Percentiles rank a stretch among this genome's conserved stretches.
These are phyloP conservation scores for Etheostoma cragini DNA, from an alignment of 2,113 vertebrate genomes.

Conservation along the genomic window DNA sequence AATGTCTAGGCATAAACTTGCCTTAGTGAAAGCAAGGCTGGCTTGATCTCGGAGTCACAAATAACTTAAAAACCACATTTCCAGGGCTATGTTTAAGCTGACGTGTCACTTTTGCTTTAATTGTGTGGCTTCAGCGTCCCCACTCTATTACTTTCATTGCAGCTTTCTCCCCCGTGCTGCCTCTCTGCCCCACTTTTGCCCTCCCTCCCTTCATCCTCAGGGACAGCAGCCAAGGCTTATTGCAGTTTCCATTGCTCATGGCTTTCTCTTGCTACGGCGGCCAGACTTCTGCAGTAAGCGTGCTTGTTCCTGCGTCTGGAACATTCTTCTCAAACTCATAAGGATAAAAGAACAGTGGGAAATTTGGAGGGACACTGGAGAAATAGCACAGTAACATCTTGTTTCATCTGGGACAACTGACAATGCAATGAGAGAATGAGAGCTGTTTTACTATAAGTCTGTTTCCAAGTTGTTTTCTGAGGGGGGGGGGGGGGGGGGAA, in stretches of 20 bases:
- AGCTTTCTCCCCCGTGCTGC: not conserved
- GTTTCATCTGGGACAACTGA: not conserved
- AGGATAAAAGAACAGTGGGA: not conserved
- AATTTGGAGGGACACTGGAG: not conserved
- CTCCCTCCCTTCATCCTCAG: conserved; percentile 46
- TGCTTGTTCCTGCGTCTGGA: conserved; percentile 44
- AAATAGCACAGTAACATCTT: not conserved
- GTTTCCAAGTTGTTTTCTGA: not conserved
- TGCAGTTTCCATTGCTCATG: conserved; percentile 83
- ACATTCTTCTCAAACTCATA: conserved; percentile 36
- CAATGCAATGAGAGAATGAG: not conserved
- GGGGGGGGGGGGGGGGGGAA: not conserved
- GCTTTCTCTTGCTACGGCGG: conserved; percentile 67
- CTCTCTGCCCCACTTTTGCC: conserved; percentile 53
- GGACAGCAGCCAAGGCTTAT: conserved; percentile 62
- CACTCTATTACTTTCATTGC: conserved; percentile 44
- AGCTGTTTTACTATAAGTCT: not conserved
- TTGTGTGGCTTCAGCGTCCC: conserved; percentile 48
- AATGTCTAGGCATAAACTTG: not conserved
- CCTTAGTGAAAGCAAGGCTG: not conserved
- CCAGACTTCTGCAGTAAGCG: conserved; percentile 60
- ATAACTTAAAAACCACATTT: conserved; percentile 29
- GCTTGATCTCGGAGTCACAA: not conserved
- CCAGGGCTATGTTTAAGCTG: conserved; percentile 50
- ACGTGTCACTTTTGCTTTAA: conserved; percentile 48